A percentile compares a stretch with the other conserved stretches of the same genome.
Evolutionary conservation across 2,888 invertebrate genomes (phyloP).

Genomic region (Leucania comma): DNA sequence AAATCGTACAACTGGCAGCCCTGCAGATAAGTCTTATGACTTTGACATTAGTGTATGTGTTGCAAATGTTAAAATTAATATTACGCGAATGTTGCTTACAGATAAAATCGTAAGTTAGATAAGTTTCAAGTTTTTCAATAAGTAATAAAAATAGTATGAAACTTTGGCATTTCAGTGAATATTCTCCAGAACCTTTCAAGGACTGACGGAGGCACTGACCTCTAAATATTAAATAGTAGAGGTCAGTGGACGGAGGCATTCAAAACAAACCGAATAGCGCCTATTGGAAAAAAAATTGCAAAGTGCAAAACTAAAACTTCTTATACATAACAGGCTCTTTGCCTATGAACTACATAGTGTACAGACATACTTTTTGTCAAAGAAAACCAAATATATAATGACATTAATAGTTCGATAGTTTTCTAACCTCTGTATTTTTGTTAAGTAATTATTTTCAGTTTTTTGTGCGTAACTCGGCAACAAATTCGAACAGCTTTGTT

Average conservation of each 20-base stretch:
- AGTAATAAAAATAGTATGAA: background rate
- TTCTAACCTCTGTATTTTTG: conserved; percentile 52
- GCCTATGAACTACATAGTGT: conserved; percentile 3
- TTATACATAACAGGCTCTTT: conserved; percentile 6
- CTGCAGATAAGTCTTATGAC: conserved; percentile 58
- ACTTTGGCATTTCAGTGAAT: background rate
- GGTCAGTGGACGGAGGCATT: background rate
- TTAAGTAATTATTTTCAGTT: conserved; percentile 39
- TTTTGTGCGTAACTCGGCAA: conserved; percentile 23
- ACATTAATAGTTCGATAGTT: conserved; percentile 46
- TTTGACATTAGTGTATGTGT: conserved; percentile 38
- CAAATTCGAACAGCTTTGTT: conserved; percentile 15
- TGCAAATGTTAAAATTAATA: conserved; percentile 6
- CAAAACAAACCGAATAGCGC: no score
- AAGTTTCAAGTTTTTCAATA: background rate
- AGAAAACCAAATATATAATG: conserved; percentile 48
- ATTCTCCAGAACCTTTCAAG: background rate
- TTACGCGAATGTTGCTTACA: background rate
- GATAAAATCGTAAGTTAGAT: background rate
- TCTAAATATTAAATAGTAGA: no score
- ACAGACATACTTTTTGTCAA: conserved; percentile 3
- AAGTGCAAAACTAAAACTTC: background rate
- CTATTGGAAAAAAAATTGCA: background rate
- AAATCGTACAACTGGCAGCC: no score
- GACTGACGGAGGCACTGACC: background rate